A percentile compares a stretch with the other conserved stretches of the same genome.
phyloP scores from a whole-genome alignment of 2,888 invertebrate genomes.

The Dicranocentrus wangi region DNA sequence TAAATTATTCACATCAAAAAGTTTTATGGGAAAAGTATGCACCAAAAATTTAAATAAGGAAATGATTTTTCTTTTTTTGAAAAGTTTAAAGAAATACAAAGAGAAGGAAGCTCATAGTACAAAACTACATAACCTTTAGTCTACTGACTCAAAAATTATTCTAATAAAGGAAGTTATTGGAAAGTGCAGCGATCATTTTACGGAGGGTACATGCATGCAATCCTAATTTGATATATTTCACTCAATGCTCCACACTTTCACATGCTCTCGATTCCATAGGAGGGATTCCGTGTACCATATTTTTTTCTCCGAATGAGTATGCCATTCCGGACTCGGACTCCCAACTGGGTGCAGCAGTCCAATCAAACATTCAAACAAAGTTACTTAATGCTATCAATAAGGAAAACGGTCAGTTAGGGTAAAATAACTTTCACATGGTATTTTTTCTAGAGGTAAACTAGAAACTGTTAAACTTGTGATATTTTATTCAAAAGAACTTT shows the following conservation, averaged over 20 bases:
- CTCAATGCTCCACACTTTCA: not conserved
- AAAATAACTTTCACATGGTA: constrained; percentile 37
- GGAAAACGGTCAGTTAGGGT: constrained; percentile 57
- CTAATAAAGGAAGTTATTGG: constrained; percentile 6
- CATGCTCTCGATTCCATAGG: too few relatives aligned
- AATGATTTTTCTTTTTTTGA: too few relatives aligned
- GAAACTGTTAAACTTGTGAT: constrained; percentile 58
- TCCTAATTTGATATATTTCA: not conserved
- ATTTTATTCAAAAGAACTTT: constrained; percentile 64
- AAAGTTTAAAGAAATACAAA: too few relatives aligned
- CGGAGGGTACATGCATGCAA: not conserved
- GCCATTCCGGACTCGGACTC: constrained; percentile 4
- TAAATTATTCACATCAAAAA: too few relatives aligned
- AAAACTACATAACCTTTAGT: not conserved
- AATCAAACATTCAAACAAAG: constrained; percentile 46
- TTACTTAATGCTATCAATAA: constrained; percentile 52
- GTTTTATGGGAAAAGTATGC: too few relatives aligned
- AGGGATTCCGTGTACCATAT: not conserved
- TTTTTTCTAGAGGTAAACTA: constrained; percentile 2
- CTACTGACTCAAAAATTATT: constrained; percentile 3
- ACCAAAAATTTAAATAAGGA: too few relatives aligned
- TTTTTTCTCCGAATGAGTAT: constrained; percentile 12
- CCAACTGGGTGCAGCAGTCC: constrained; percentile 25
- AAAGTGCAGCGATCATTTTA: constrained; percentile 4
- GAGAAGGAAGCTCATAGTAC: too few relatives aligned